Conservation (phyloP, 1,140 invertebrate genomes). For the Drosophila ironensis region DNA sequence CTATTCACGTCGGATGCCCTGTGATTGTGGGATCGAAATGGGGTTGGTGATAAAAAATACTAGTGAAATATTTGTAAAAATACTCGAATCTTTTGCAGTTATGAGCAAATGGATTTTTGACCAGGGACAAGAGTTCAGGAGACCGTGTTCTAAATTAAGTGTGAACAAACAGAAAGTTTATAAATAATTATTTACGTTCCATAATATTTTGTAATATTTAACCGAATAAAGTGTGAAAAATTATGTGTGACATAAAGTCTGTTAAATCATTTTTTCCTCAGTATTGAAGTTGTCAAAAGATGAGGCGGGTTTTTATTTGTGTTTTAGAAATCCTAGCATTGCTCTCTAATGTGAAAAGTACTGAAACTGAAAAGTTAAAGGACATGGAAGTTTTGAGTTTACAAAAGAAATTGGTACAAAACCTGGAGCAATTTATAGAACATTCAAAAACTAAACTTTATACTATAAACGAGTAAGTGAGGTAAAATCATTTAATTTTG, state of each 20-base stretch:
- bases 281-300: no score
- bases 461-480: background rate
- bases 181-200: no score
- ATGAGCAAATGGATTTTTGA: constrained; percentile 3
- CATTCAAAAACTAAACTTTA: background rate
- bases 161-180: background rate
- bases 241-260: no score
- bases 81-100: background rate
- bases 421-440: background rate
- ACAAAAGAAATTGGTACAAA: background rate
- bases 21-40: constrained; percentile 97
- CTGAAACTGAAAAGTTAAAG: background rate
- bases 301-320: no score
- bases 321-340: no score
- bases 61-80: background rate
- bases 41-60: constrained; percentile 84
- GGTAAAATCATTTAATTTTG: background rate
- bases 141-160: background rate
- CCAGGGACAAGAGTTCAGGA: background rate
- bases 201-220: no score
- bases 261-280: no score
- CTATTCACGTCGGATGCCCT: constrained; percentile 94
- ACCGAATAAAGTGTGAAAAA: no score
- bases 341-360: background rate
- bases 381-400: background rate